A percentile compares a stretch with the other conserved stretches of the same genome.
Conservation (phyloP, 2,113 vertebrate species). For the Phocoena phocoena region DNA sequence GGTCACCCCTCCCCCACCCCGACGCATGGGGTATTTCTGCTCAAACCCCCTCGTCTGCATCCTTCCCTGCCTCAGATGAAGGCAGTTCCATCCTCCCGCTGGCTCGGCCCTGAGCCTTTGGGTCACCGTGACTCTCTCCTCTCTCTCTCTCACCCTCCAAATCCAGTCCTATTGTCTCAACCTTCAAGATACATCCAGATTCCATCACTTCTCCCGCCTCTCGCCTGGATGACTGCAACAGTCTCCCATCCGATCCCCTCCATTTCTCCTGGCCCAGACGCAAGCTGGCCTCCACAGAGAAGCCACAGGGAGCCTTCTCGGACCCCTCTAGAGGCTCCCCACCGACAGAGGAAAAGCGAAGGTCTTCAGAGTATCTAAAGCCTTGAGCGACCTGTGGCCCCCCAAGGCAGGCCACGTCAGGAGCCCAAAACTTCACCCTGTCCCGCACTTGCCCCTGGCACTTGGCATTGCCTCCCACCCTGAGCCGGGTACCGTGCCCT, state of each 20-base stretch:
- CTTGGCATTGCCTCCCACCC: rapidly evolving
- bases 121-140: neutral
- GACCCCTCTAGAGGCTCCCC: neutral
- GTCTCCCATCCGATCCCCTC: neutral
- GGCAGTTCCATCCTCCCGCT: neutral
- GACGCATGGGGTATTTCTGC: neutral
- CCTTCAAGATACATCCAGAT: rapidly evolving
- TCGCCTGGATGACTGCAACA: rapidly evolving
- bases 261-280: neutral
- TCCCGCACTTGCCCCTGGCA: rapidly evolving
- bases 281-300: no score
- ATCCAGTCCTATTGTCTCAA: neutral
- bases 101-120: rapidly evolving
- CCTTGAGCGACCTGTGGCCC: neutral
- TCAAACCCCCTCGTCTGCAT: neutral
- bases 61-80: rapidly evolving
- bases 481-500: rapidly evolving
- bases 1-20: neutral
- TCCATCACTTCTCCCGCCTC: neutral
- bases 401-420: rapidly evolving
- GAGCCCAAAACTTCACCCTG: neutral
- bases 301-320: neutral
- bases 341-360: neutral
- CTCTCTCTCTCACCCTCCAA: neutral
- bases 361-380: no score